A percentile compares a stretch with the other conserved stretches of the same genome.
These are phyloP conservation scores for Sarcophaga carnaria DNA, from an alignment of 2,888 invertebrate genomes.

Conservation along the genomic window DNA sequence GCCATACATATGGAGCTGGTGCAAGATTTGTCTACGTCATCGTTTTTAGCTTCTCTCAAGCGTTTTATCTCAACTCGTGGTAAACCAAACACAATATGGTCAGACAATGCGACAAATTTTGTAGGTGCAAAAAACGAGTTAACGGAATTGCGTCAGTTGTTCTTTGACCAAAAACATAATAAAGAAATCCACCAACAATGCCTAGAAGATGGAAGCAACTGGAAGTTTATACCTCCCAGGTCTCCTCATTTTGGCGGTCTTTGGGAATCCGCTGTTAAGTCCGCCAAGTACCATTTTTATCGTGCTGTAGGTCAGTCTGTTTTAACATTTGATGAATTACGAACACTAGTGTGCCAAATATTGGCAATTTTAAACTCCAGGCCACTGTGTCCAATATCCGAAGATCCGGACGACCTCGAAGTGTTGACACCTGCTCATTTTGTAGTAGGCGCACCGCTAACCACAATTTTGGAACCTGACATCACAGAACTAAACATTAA, in stretches of 20 bases:
- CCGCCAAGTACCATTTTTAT: too few relatives aligned
- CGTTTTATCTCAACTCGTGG: slow-evolving; percentile 61
- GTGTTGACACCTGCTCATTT: slow-evolving; percentile 59
- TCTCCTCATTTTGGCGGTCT: too few relatives aligned
- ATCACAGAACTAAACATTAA: slow-evolving; percentile 25
- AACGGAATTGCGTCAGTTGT: too few relatives aligned
- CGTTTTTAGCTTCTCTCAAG: slow-evolving; percentile 59
- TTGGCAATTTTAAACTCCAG: slow-evolving; percentile 61
- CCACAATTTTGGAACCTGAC: slow-evolving; percentile 41
- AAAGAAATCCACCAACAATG: too few relatives aligned
- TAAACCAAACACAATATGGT: slow-evolving; percentile 61
- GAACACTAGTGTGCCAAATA: too few relatives aligned
- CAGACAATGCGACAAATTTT: slow-evolving; percentile 17
- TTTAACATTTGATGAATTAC: too few relatives aligned
- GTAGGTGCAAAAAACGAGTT: too few relatives aligned
- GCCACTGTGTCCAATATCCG: slow-evolving; percentile 67
- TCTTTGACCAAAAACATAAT: too few relatives aligned
- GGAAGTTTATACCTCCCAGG: too few relatives aligned
- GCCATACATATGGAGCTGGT: slow-evolving; percentile 64
- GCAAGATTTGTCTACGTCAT: slow-evolving; percentile 64
- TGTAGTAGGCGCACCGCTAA: slow-evolving; percentile 55
- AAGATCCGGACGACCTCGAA: slow-evolving; percentile 64
- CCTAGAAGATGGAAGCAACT: too few relatives aligned
- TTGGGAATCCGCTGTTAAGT: too few relatives aligned
- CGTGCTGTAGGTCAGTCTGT: too few relatives aligned